Conservation (phyloP, 2,888 invertebrate genomes). For the Conus canariensis region DNA sequence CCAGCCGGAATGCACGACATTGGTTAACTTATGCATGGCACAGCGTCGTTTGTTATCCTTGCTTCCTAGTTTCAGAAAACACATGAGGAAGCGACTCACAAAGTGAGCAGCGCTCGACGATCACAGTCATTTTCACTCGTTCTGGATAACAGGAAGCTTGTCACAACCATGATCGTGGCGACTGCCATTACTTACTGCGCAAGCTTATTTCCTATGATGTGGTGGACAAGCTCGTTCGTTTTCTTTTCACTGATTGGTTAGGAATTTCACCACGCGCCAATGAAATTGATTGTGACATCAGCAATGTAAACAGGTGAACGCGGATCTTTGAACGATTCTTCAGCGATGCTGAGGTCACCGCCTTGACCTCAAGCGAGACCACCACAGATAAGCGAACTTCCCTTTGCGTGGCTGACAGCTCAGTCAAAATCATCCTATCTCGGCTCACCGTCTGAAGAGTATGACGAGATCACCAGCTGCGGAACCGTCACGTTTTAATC, state of each 20-base stretch:
- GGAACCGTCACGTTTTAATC: no score
- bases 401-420: background rate
- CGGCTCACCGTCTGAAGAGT: no score
- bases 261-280: background rate
- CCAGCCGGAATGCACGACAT: conserved; percentile 85
- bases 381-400: background rate
- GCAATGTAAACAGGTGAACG: background rate
- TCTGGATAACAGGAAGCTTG: conserved; percentile 37
- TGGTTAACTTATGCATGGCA: conserved; percentile 63
- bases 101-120: background rate
- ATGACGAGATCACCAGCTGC: no score
- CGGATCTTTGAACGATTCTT: background rate
- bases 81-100: conserved; percentile 31
- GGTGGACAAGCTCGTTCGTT: background rate
- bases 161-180: background rate
- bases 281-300: background rate
- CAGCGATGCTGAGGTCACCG: background rate
- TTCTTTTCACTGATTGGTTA: conserved; percentile 23
- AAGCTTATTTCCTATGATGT: conserved; percentile 19
- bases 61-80: conserved; percentile 41
- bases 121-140: conserved; percentile 18
- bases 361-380: background rate
- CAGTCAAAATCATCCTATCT: no score
- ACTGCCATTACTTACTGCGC: conserved; percentile 23
- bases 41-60: conserved; percentile 21